Evolutionary conservation across 2,797 vertebrate species (phyloP), one percentile per base, ranked within the genome.

Genomic region (Anguilla obscura): DNA sequence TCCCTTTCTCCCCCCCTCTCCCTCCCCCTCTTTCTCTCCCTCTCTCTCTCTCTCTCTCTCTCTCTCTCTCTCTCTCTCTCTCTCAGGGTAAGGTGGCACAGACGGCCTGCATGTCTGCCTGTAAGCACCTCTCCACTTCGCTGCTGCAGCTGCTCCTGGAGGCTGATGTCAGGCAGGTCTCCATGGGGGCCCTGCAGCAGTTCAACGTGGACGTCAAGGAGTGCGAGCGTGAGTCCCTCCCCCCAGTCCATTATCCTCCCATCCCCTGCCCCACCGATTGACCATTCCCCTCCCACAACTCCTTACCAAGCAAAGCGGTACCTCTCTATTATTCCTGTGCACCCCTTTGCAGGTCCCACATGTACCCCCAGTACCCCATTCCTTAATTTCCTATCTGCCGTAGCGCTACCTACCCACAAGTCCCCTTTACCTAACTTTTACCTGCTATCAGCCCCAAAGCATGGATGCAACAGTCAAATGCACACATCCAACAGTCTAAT

Each of bases 101-200:
- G 96, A 99, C 98, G 0, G 98, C 98, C 27, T 99, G 98, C 90
- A 99, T 99, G 98, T 99, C 98, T 0, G 97, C 98, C 30, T 99
- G 98, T 91, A 99, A 99, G 14, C 98, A 99, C 94, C 96, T 99
- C 89, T 96, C 98, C 91, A 98, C 97, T n/a, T 99, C 97, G 0
- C 95, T 99, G 94, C 97, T 97, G 94, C 98, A 98, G 93, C 95
- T 99, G 85, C 95, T 99, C 89, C 95, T 99, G 71, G 97, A 99
- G 90, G 96, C 97, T 0, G 98, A 99, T 90, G 97, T 99, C 60
- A 90, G 97, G 36, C 98, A 99, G 95, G 96, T 99, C 85, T 97
- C 97, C 1, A 93, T 99, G 95, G 98, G 98, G 0, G 98, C 98
- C 0, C 91, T 99, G 89, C 97, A 98, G 91, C 98, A 99, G 94